phyloP scores from a whole-genome alignment of 2,113 vertebrate genomes.

The Tangachromis dhanisi region DNA sequence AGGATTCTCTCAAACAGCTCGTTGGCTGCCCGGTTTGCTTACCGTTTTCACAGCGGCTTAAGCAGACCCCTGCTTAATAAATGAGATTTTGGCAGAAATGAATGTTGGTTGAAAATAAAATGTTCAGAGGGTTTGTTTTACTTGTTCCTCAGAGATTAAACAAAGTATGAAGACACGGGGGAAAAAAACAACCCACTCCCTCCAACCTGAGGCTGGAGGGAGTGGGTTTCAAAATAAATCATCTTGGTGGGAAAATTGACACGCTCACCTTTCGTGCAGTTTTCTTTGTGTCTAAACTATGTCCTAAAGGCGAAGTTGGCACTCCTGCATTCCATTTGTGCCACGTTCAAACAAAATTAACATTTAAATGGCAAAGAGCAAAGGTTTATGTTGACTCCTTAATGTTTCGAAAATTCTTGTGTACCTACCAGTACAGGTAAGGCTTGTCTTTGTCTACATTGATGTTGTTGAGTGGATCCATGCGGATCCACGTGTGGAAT shows the following conservation, averaged over 20 bases:
- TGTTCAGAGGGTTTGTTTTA: slow-evolving; percentile 12
- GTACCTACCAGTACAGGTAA: slow-evolving; percentile 94
- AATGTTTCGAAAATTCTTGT: too few relatives aligned
- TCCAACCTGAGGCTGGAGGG: background rate
- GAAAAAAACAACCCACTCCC: too few relatives aligned
- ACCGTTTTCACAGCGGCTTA: slow-evolving; percentile 13
- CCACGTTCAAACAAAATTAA: background rate
- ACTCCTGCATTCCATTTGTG: background rate
- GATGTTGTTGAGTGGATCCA: slow-evolving; percentile 98
- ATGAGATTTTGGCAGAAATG: slow-evolving; percentile 55
- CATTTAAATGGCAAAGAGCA: background rate
- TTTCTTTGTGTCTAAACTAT: background rate
- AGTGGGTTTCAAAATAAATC: background rate
- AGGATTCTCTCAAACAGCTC: slow-evolving; percentile 10
- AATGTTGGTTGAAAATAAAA: slow-evolving; percentile 48
- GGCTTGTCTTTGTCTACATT: slow-evolving; percentile 98
- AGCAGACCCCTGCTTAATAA: slow-evolving; percentile 34
- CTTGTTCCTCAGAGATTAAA: background rate
- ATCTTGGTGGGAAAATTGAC: background rate
- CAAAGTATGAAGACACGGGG: background rate
- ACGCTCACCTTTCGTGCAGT: background rate
- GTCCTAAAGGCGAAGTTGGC: background rate
- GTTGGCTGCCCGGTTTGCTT: background rate
- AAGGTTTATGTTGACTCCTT: background rate
- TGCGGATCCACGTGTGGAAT: slow-evolving; percentile 96